Conservation (phyloP, 2,797 vertebrate species). For the Silurus aristotelis region DNA sequence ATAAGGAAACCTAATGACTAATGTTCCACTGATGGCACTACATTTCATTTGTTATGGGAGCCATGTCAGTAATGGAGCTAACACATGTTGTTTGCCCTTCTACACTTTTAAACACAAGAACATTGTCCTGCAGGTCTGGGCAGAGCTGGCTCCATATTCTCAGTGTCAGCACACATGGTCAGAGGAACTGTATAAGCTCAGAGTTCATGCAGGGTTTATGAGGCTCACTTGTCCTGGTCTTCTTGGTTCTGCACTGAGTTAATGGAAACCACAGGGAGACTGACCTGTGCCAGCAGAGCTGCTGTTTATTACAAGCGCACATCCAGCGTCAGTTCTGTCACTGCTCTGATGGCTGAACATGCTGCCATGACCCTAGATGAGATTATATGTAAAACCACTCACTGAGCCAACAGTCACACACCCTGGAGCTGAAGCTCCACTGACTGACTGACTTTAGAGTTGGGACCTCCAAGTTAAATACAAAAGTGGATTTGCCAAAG, state of each 20-base stretch:
- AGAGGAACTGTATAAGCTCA: constrained; percentile 60
- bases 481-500: constrained; percentile 10
- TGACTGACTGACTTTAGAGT: background rate
- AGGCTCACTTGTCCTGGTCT: constrained; percentile 59
- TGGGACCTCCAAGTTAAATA: background rate
- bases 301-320: constrained; percentile 68
- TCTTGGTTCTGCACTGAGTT: constrained; percentile 60
- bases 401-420: constrained; percentile 39
- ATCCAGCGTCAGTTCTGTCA: constrained; percentile 63
- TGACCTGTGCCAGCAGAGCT: constrained; percentile 64
- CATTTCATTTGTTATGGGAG: constrained; percentile 34
- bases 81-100: constrained; percentile 26
- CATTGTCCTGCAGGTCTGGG: constrained; percentile 33
- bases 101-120: constrained; percentile 23
- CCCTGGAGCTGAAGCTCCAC: constrained; percentile 1
- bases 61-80: constrained; percentile 44
- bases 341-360: constrained; percentile 57
- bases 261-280: constrained; percentile 72
- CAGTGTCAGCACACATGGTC: constrained; percentile 39
- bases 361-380: constrained; percentile 55
- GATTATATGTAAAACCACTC: constrained; percentile 52
- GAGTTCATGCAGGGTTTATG: constrained; percentile 72
- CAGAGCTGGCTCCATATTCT: constrained; percentile 14
- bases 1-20: constrained; percentile 31
- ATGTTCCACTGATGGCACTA: constrained; percentile 35